phyloP scores from a whole-genome alignment of 2,888 invertebrate species.

The Glaucopsyche alexis region DNA sequence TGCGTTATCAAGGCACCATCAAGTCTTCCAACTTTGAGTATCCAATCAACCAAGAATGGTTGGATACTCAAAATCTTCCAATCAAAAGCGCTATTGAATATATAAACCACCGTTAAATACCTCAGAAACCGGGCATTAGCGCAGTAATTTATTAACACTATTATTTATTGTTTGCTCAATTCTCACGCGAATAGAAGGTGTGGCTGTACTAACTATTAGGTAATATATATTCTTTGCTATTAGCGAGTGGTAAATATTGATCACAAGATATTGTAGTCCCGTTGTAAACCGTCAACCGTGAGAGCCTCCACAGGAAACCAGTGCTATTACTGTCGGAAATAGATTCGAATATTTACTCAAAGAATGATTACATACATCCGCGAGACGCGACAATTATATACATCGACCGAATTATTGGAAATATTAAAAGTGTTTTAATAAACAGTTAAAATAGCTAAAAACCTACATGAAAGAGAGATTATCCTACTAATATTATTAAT shows the following conservation, averaged over 20 bases:
- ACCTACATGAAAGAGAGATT: too few relatives aligned
- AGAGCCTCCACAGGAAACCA: neutral
- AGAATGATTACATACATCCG: neutral
- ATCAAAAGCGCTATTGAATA: too few relatives aligned
- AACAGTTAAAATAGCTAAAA: too few relatives aligned
- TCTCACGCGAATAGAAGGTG: neutral
- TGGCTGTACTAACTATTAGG: neutral
- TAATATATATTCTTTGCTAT: too few relatives aligned
- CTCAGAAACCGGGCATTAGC: too few relatives aligned
- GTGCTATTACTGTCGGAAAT: neutral
- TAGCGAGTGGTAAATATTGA: neutral
- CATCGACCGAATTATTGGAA: neutral
- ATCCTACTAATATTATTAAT: too few relatives aligned
- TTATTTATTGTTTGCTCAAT: neutral
- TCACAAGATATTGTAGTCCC: neutral
- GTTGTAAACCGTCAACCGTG: neutral
- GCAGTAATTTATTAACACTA: neutral
- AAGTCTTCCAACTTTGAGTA: too few relatives aligned
- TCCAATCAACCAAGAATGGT: too few relatives aligned
- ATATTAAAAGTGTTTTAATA: neutral
- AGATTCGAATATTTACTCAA: neutral
- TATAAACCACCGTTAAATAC: too few relatives aligned
- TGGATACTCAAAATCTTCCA: too few relatives aligned
- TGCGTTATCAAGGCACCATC: too few relatives aligned
- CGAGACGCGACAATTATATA: neutral